Base-by-base conservation (phyloP, 2,797 vertebrate species). In the Hydrocynus forskahlii region DNA sequence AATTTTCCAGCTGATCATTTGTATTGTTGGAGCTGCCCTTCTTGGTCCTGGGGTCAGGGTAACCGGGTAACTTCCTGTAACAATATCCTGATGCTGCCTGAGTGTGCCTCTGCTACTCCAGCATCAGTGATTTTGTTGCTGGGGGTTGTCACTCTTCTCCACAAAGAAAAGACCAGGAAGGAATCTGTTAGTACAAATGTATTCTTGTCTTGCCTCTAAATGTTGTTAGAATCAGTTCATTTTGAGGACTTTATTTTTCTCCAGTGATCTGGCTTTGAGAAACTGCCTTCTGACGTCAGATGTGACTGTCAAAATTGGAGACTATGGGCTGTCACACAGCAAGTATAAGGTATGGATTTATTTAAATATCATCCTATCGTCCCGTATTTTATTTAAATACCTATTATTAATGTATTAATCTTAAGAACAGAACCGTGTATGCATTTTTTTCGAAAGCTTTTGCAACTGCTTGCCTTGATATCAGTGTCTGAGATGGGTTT, bases 71-170 rank as follows among this genome's bases (percentile, higher is more conserved):
- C 92, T 94, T 91, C 93, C 93, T 90, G 95, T 91, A 98, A 98
- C 98, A 99, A 97, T 95, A 99, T 99, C 98, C 97, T 99, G 98
- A 96, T 99, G 97, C 98, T 99, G 98, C 96, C 95, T 95, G 97
- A 96, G 97, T 97, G 92, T 86, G 91, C 91, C 88, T 93, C 59
- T 79, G 88, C 94, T 90, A 97, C 98, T 99, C 98, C 98, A 99
- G 98, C 98, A 99, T 99, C 98, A 99, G 98, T 98, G 98, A 99
- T 99, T 99, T 99, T 99, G 98, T 99, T 99, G 97, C 96, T 85
- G 95, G 95, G 94, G 94, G 96, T 87, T 3, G 25, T 25, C 23
- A 64, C 68, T 89, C 69, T 13, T 85, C 91, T 89, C 70, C 91
- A 84, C 19, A 40, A 45, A 50, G 48, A 59, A 45, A 63, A 45